phyloP scores from a whole-genome alignment of 2,888 invertebrate genomes.

The Heliconius ethilla region DNA sequence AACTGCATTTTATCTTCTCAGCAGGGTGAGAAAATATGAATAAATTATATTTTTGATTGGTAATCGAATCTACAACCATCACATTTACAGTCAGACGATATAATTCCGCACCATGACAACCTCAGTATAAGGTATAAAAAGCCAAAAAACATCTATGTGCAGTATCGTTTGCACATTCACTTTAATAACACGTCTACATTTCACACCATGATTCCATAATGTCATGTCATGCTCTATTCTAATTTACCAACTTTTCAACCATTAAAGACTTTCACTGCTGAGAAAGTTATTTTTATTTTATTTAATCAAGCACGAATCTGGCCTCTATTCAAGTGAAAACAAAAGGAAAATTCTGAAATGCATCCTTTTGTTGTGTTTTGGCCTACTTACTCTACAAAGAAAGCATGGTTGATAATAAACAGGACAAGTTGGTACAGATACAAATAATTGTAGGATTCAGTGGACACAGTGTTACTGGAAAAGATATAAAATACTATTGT shows the following conservation, averaged over 20 bases:
- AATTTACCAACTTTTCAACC: conserved; percentile 24
- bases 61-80: too few relatives aligned
- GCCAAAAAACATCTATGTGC: not conserved
- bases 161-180: not conserved
- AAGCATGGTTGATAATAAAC: conserved; percentile 37
- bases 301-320: conserved; percentile 39
- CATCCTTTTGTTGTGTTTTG: conserved; percentile 44
- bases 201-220: conserved; percentile 15
- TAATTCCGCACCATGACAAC: too few relatives aligned
- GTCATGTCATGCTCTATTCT: conserved; percentile 26
- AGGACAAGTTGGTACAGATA: conserved; percentile 33
- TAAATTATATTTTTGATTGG: too few relatives aligned
- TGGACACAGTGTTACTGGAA: conserved; percentile 31
- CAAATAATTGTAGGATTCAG: conserved; percentile 31
- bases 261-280: conserved; percentile 37
- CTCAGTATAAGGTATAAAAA: not conserved
- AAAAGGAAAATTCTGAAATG: conserved; percentile 41
- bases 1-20: not conserved
- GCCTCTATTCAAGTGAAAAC: conserved; percentile 38
- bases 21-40: not conserved
- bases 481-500: conserved; percentile 17
- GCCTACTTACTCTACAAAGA: conserved; percentile 43
- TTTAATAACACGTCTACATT: conserved; percentile 16
- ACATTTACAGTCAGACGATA: not conserved
- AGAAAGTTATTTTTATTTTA: conserved; percentile 37